A percentile compares a stretch with the other conserved stretches of the same genome.
Conservation (phyloP, 1,140 invertebrate species). For the Eciton burchellii region DNA sequence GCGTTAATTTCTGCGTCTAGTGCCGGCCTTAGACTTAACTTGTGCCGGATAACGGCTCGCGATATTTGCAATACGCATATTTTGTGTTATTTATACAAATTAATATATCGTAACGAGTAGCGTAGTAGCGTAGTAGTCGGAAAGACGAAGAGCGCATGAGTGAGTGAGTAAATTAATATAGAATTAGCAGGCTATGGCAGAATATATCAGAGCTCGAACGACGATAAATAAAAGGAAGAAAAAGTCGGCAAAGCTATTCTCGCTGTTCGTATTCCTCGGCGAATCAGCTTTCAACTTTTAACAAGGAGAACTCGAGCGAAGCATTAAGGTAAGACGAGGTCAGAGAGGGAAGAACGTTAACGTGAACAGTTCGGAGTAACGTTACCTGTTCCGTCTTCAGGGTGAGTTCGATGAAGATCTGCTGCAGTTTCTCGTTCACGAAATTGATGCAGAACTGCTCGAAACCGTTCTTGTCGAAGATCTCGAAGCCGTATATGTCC, state of each 20-base stretch:
- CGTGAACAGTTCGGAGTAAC: no score
- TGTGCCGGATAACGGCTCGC: constrained; percentile 6
- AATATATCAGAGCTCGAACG: constrained; percentile 46
- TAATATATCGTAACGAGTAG: constrained; percentile 57
- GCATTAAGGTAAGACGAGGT: neutral
- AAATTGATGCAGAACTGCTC: constrained; percentile 98
- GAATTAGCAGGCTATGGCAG: constrained; percentile 16
- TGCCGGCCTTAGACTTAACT: constrained; percentile 6
- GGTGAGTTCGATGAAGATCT: constrained; percentile 92
- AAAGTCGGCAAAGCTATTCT: constrained; percentile 20
- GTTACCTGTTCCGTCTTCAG: constrained; percentile 90
- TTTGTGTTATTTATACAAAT: constrained; percentile 64
- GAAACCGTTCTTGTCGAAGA: constrained; percentile 92
- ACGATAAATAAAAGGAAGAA: constrained; percentile 4
- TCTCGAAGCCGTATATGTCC: constrained; percentile 93
- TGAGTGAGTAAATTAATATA: constrained; percentile 30
- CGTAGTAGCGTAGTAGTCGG: neutral
- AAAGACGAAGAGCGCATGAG: no score
- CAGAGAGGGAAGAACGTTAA: neutral
- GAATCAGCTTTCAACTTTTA: neutral
- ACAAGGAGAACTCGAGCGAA: neutral
- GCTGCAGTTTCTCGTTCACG: constrained; percentile 94
- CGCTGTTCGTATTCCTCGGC: neutral
- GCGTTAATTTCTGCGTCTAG: neutral
- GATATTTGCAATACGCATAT: constrained; percentile 21